These are phyloP conservation scores for cat (Felis catus) DNA, from an alignment of 2,113 vertebrate species.

Conservation along the genomic window DNA sequence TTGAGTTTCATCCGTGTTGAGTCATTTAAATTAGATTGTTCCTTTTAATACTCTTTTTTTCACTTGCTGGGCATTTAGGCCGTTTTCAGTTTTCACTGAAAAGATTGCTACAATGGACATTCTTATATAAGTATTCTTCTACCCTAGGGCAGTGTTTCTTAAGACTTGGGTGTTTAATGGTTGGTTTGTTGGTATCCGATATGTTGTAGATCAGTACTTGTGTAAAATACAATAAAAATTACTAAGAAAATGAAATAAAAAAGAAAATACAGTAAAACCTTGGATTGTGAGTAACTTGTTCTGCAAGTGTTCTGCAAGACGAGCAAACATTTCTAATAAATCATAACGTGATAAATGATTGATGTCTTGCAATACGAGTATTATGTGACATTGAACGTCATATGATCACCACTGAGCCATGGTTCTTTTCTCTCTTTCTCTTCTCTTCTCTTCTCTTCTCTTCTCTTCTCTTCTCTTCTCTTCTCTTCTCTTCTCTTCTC, in stretches of 20 bases:
- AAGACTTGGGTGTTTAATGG: not conserved
- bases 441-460: no score
- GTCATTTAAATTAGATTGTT: not conserved
- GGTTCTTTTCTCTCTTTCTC: no score
- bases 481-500: no score
- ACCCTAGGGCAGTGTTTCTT: not conserved
- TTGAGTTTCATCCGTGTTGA: not conserved
- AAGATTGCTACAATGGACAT: not conserved
- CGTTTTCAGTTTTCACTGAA: slow-evolving; percentile 30
- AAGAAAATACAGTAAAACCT: not conserved
- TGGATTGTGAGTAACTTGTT: no score
- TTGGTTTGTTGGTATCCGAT: not conserved
- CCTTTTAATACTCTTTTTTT: not conserved
- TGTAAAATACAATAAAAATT: slow-evolving; percentile 20
- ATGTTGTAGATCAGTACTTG: not conserved
- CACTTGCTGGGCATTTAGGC: not conserved
- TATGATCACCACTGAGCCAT: no score
- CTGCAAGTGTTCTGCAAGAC: no score
- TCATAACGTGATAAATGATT: no score
- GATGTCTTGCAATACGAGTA: no score
- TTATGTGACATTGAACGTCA: no score
- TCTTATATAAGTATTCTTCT: not conserved
- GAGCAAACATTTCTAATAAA: no score
- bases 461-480: no score
- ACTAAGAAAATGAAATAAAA: not conserved